These are phyloP conservation scores for Osmerus mordax DNA, from an alignment of 2,113 vertebrate species.

Conservation along the genomic window DNA sequence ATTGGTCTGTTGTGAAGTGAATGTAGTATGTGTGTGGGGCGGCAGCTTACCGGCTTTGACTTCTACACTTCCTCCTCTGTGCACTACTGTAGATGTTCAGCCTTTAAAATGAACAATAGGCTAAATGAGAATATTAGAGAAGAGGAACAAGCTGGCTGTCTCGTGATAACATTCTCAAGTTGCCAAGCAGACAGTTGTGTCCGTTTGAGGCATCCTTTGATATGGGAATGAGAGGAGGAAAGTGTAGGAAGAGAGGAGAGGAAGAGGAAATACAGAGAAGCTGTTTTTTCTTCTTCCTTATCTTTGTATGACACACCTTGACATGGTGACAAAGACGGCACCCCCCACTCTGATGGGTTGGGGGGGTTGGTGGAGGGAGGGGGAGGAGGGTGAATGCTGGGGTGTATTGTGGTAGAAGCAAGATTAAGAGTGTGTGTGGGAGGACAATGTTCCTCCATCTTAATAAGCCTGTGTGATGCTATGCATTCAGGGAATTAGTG, in stretches of 20 bases:
- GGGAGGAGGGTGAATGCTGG: neutral
- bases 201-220: conserved; percentile 46
- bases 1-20: too few species aligned
- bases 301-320: conserved; percentile 45
- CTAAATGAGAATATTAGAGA: conserved; percentile 34
- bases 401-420: conserved; percentile 40
- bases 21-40: too few species aligned
- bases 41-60: too few species aligned
- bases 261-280: conserved; percentile 30
- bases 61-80: neutral
- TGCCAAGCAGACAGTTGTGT: conserved; percentile 41
- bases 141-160: conserved; percentile 42
- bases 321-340: conserved; percentile 43
- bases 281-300: conserved; percentile 32
- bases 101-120: conserved; percentile 35
- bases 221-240: conserved; percentile 33
- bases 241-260: neutral
- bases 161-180: conserved; percentile 48
- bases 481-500: neutral
- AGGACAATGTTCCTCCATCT: conserved; percentile 43
- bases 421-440: conserved; percentile 36
- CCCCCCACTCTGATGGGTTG: conserved; percentile 22
- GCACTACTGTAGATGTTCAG: conserved; percentile 28
- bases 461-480: conserved; percentile 37
- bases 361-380: neutral